Evolutionary conservation across 2,113 vertebrate species (phyloP).

Genomic region (Pteruthius melanotis): DNA sequence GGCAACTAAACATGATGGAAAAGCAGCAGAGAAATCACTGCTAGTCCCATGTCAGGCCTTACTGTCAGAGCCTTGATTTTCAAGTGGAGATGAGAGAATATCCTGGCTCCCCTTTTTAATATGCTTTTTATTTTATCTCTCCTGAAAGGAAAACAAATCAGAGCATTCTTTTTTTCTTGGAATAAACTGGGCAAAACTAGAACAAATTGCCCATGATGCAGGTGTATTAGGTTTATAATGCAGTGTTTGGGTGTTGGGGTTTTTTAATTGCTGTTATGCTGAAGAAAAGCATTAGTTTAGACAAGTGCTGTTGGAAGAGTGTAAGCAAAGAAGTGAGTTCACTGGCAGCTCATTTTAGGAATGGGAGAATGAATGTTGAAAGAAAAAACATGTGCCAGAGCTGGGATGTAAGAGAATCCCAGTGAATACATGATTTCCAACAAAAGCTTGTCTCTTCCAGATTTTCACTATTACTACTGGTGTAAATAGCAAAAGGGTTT

Average conservation of each 20-base stretch:
- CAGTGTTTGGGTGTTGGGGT: fast-evolving
- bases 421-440: neutral
- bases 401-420: neutral
- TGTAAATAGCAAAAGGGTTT: neutral
- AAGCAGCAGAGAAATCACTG: neutral
- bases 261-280: neutral
- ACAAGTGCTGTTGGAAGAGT: neutral
- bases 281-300: neutral
- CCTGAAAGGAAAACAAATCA: neutral
- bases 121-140: neutral
- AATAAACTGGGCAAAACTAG: neutral
- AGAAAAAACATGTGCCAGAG: neutral
- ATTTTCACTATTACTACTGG: neutral
- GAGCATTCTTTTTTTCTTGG: neutral
- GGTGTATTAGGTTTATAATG: neutral
- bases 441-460: neutral
- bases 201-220: neutral
- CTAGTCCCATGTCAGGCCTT: neutral
- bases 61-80: neutral
- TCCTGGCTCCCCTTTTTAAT: neutral
- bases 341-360: neutral
- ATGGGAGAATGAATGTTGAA: neutral
- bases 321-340: neutral
- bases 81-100: neutral
- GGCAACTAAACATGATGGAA: neutral